Conservation (phyloP, 2,797 vertebrate genomes). For the Anisognathus igniventris region DNA sequence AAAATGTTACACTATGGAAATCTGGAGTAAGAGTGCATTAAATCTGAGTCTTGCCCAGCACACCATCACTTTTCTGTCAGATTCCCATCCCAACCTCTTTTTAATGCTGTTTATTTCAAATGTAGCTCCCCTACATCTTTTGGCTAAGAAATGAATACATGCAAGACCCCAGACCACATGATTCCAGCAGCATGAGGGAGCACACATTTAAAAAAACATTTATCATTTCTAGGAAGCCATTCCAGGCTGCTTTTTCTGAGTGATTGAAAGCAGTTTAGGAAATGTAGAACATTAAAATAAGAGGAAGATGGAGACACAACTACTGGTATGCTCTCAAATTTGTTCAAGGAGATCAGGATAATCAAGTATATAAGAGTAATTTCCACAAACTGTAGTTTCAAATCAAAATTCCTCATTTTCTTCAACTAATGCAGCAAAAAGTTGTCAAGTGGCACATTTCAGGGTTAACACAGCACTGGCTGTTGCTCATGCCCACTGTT, state of each 20-base stretch:
- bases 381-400: background rate
- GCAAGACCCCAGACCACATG: background rate
- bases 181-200: constrained; percentile 7
- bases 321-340: background rate
- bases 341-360: background rate
- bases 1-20: constrained; percentile 7
- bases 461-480: constrained; percentile 43
- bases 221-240: background rate
- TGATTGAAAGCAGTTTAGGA: constrained; percentile 6
- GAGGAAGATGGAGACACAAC: background rate
- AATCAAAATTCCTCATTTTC: background rate
- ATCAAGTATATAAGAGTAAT: background rate
- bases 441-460: background rate
- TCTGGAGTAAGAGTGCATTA: background rate
- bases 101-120: background rate
- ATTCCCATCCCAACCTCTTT: background rate
- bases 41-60: background rate
- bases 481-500: constrained; percentile 45
- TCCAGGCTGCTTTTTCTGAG: background rate
- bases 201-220: constrained; percentile 1
- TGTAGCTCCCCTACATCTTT: background rate
- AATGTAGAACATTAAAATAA: background rate
- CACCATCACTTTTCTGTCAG: background rate
- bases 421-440: constrained; percentile 10
- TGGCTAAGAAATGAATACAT: background rate